Conservation (phyloP, 2,797 vertebrate species). For the Pogonophryne albipinna region DNA sequence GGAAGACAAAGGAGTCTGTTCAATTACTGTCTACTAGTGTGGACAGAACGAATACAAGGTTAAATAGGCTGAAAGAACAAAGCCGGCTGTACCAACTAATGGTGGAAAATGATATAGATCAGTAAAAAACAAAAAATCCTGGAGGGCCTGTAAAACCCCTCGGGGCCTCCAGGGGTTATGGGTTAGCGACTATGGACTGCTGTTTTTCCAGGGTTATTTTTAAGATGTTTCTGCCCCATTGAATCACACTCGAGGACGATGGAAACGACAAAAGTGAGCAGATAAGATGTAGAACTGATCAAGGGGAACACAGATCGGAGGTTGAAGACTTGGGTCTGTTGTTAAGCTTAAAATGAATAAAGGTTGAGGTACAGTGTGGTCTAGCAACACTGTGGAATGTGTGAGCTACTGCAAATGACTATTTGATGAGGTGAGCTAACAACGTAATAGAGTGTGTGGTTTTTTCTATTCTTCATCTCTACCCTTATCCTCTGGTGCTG, state of each 20-base stretch:
- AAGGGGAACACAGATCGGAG: slow-evolving; percentile 3
- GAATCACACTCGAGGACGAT: slow-evolving; percentile 34
- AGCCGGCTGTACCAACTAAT: not conserved
- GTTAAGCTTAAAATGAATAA: slow-evolving; percentile 3
- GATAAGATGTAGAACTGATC: slow-evolving; percentile 38
- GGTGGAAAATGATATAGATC: not conserved
- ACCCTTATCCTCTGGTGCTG: slow-evolving; percentile 7
- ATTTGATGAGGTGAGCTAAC: slow-evolving; percentile 2
- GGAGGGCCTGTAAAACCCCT: slow-evolving; percentile 46
- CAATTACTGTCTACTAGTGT: slow-evolving; percentile 45
- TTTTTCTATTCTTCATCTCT: slow-evolving; percentile 19
- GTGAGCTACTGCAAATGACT: not conserved
- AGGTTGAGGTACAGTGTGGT: not conserved
- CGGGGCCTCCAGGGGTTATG: slow-evolving; percentile 45
- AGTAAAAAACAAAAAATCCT: slow-evolving; percentile 32
- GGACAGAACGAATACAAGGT: slow-evolving; percentile 9
- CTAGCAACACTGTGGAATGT: not conserved
- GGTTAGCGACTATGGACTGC: slow-evolving; percentile 26
- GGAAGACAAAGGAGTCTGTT: slow-evolving; percentile 53
- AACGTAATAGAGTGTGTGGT: slow-evolving; percentile 2
- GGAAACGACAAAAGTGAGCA: slow-evolving; percentile 35
- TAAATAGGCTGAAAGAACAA: not conserved
- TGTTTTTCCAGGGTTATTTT: slow-evolving; percentile 54
- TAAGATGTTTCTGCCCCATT: slow-evolving; percentile 54
- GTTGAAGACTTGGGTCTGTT: not conserved